Evolutionary conservation across 2,888 invertebrate species (phyloP).

Genomic region (Rhingia rostrata): DNA sequence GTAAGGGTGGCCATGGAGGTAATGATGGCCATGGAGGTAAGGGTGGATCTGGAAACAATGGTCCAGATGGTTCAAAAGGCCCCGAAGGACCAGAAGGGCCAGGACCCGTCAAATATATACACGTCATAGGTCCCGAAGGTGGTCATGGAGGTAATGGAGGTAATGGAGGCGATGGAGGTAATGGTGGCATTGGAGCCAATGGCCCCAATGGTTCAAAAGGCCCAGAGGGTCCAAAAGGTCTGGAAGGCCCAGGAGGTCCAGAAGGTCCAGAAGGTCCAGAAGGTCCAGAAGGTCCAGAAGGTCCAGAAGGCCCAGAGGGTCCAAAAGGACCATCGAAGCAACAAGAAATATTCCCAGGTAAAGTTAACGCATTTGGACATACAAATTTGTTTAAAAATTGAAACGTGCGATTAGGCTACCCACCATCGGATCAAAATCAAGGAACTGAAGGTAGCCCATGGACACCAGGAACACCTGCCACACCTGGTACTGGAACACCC

Average conservation of each 20-base stretch:
- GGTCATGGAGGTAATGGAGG: conserved; percentile 76
- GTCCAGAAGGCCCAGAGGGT: background rate
- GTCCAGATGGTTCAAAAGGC: conserved; percentile 80
- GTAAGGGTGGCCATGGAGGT: conserved; percentile 71
- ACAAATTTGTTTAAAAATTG: background rate
- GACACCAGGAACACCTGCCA: background rate
- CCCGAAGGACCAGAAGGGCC: conserved; percentile 78
- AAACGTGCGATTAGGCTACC: background rate
- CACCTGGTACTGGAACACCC: background rate
- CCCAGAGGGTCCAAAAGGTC: conserved; percentile 78
- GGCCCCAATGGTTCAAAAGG: conserved; percentile 80
- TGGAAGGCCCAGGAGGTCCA: conserved; percentile 48
- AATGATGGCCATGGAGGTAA: conserved; percentile 78
- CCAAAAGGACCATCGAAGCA: background rate
- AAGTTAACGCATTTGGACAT: background rate
- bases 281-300: background rate
- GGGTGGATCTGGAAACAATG: conserved; percentile 77
- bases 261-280: too few species aligned
- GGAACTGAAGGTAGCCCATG: too few species aligned
- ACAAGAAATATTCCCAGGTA: background rate
- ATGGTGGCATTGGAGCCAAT: conserved; percentile 77
- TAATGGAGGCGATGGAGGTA: conserved; percentile 76
- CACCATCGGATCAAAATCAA: background rate
- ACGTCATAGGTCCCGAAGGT: conserved; percentile 80
- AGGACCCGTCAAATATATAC: conserved; percentile 78